Base-by-base conservation (phyloP, 2,888 invertebrate genomes). In the Leptinotarsa rubiginosa region DNA sequence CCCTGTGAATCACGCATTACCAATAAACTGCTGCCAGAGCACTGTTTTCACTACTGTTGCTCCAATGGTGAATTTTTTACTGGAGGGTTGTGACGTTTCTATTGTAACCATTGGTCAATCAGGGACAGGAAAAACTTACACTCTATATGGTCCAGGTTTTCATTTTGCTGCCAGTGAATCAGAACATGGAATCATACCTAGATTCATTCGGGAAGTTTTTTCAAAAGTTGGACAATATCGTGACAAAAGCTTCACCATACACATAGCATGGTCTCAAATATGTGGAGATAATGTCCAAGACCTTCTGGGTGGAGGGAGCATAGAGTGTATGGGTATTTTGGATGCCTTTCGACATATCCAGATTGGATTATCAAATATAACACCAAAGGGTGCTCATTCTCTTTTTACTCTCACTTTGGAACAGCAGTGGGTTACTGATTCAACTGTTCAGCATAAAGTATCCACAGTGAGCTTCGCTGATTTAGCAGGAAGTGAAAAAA, bases 391-490 rank as follows among this genome's bases (percentile, higher is more conserved):
- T 69, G 90, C 90, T 52, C 94, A 94, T 81, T 92, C 92, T 7
- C 89, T 94, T 0, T 93, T 94, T 79, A 94, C 93, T 3, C 89
- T 94, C 0, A 93, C 93, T 56, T 88, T 94, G 80, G 93, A 94
- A 83, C 94, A 94, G 83, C 92, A 93, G 80, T 93, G 93, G 93
- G 89, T 73, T n/a, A 50, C 69, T 47, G 92, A 93, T 83, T 91
- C 92, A 25, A 89, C 92, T 20, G 89, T 93, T 2, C 93, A 93
- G 81, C 93, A 93, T 83, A 90, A 92, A 79, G 89, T 93, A 82
- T 93, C 94, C 0, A 93, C 93, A 52, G 93, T 93, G 0, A 93
- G 93, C 84, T 94, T 94, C 86, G 92, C 93, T 83, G 94, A 94
- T 67, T 73, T 70, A 47, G 68, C 75, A 49, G 89, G 90, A n/a